These are phyloP conservation scores for Hydrotaea diabolus DNA, from an alignment of 2,888 invertebrate genomes.

Conservation along the genomic window DNA sequence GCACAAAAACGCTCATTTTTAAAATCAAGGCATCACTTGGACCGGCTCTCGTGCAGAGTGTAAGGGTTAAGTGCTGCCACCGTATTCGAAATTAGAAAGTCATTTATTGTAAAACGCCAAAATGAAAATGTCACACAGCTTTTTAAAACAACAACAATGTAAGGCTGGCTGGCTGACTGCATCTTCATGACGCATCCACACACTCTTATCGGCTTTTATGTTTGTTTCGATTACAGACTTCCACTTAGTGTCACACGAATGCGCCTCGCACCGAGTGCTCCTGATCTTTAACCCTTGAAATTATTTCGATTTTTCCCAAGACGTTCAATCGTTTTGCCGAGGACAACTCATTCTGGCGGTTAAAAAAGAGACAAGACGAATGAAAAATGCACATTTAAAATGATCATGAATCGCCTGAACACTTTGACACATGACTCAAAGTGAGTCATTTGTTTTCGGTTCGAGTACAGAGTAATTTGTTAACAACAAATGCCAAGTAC, in stretches of 20 bases:
- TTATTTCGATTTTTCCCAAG: conserved; percentile 6
- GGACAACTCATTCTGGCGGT: too few species aligned
- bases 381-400: not conserved
- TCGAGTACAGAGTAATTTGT: not conserved
- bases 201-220: not conserved
- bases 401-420: conserved; percentile 18
- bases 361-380: not conserved
- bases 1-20: conserved; percentile 1
- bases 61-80: conserved; percentile 55
- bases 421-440: conserved; percentile 8
- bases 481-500: conserved; percentile 1
- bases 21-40: not conserved
- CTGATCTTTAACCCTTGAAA: conserved; percentile 12
- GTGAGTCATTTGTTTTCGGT: not conserved
- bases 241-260: not conserved
- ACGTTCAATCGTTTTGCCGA: not conserved
- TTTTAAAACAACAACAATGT: conserved; percentile 19
- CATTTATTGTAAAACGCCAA: conserved; percentile 55
- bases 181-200: conserved; percentile 17
- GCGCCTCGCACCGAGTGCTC: conserved; percentile 9
- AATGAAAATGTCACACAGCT: conserved; percentile 58
- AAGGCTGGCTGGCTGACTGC: conserved; percentile 35
- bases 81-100: conserved; percentile 54
- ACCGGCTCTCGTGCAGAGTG: conserved; percentile 19
- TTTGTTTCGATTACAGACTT: not conserved